Base-by-base conservation (phyloP, 1,140 invertebrate species). In the Oncopeltus fasciatus region DNA sequence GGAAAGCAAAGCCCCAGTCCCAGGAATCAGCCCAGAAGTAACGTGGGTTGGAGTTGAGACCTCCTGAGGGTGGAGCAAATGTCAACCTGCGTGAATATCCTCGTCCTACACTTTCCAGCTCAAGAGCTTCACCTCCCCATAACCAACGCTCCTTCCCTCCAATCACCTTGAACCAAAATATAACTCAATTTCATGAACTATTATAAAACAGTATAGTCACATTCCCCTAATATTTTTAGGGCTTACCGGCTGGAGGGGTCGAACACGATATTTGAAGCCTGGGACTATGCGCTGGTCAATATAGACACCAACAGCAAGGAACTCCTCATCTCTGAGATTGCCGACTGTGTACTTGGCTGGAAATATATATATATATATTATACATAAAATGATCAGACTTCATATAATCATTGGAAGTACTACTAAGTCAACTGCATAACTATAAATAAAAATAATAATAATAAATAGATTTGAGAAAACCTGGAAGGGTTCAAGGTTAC, bases 21-120 rank as follows among this genome's bases (percentile, higher is more conserved):
- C 79, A 73, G 38, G 83, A 87, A 73, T 89, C 87, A 14, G 83
- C 82, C 83, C 85, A 89, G 75, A 89, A 88, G 69, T 83, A 85
- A 69, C 85, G 83, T 14, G 76, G 74, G 70, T 86, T 85, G 58
- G 81, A 76, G 73, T 87, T 87, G 29, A 83, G 73, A 44, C 77
- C 78, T 16, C 77, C 78, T 14, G 74, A 72, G 33, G 80, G 75
- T 4, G 83, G 77, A 66, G 83, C 78, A 72, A 89, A 88, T 2
- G 85, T 88, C 46, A 89, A 75, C 28, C 86, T 75, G 64, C 85
- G 78, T 11, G 84, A 83, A 69, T 86, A 89, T 12, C 87, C 86
- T 67, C 82, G 77, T 0, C 86, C 86, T 65, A 88, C 83, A 9
- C 78, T 81, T 67, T 79, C 74, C 46, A 89, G 74, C n/a, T 75